These are phyloP conservation scores for Enteromius afrohamiltoni DNA, from an alignment of 2,797 vertebrate species.

Conservation along the genomic window DNA sequence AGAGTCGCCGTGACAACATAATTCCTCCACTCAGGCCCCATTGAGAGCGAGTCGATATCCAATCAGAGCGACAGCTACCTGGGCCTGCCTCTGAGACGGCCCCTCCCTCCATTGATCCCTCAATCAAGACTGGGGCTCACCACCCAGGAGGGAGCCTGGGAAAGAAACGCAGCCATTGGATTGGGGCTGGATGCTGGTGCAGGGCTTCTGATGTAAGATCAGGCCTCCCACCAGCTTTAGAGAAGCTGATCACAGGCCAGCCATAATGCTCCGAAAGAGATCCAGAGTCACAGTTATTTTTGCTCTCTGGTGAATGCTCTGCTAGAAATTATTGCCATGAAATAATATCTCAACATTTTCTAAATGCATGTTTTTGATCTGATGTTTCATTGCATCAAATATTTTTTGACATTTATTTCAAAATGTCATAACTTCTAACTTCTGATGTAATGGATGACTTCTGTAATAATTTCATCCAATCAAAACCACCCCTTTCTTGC, in stretches of 20 bases:
- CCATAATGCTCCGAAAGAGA: neutral
- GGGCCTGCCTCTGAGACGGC: slow-evolving; percentile 76
- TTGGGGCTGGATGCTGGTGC: slow-evolving; percentile 41
- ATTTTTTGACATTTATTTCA: neutral
- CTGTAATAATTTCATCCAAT: neutral
- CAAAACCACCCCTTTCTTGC: neutral
- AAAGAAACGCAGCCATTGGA: slow-evolving; percentile 52
- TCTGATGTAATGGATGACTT: neutral
- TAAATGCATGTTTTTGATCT: neutral
- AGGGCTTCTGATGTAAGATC: slow-evolving; percentile 49
- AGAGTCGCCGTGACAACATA: slow-evolving; percentile 86
- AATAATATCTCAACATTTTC: neutral
- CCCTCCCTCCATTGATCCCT: slow-evolving; percentile 81
- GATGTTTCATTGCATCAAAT: neutral
- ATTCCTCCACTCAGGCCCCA: slow-evolving; percentile 85
- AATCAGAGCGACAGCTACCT: slow-evolving; percentile 84
- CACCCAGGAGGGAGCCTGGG: slow-evolving; percentile 54
- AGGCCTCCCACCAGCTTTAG: slow-evolving; percentile 27
- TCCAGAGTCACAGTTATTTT: neutral
- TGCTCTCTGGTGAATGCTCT: neutral
- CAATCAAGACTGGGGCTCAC: slow-evolving; percentile 78
- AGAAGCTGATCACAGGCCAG: slow-evolving; percentile 32
- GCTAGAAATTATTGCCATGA: neutral
- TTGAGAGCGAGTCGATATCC: slow-evolving; percentile 83
- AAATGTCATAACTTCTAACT: neutral